Evolutionary conservation across 2,113 vertebrate genomes (phyloP).

Genomic region (Lethenteron reissneri): DNA sequence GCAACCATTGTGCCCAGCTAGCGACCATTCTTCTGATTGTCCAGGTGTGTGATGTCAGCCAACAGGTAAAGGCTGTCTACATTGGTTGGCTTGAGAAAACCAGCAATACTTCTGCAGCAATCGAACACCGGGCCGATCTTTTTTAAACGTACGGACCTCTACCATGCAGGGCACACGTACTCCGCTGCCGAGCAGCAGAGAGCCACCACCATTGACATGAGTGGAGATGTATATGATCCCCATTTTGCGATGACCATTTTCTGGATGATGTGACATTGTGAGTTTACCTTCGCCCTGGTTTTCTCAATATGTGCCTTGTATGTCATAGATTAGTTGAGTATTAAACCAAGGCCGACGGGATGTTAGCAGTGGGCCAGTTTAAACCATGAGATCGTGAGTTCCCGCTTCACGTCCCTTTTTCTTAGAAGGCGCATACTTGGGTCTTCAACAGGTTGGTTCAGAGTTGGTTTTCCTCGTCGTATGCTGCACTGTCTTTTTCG

Average conservation of each 20-base stretch:
- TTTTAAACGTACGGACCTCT: not conserved
- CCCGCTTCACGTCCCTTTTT: too few species aligned
- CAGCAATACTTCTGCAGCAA: not conserved
- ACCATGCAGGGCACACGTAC: not conserved
- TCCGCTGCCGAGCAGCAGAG: slow-evolving; percentile 1
- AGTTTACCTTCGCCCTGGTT: not conserved
- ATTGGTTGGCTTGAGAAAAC: slow-evolving; percentile 1
- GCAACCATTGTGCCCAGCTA: too few species aligned
- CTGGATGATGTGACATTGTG: not conserved
- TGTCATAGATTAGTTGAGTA: too few species aligned
- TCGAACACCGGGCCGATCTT: not conserved
- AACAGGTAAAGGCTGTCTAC: not conserved
- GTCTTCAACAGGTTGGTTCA: too few species aligned
- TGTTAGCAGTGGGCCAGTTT: too few species aligned
- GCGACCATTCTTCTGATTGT: too few species aligned
- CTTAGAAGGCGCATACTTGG: too few species aligned
- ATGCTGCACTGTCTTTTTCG: too few species aligned
- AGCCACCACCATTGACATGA: not conserved
- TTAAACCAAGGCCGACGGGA: too few species aligned
- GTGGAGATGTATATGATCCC: not conserved
- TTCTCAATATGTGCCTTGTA: too few species aligned
- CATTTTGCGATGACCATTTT: not conserved
- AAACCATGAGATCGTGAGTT: too few species aligned
- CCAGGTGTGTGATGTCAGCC: not conserved
- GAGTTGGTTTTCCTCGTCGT: too few species aligned